Evolutionary conservation across 2,888 invertebrate species (phyloP).

Genomic region (Gymnocheta viridis): DNA sequence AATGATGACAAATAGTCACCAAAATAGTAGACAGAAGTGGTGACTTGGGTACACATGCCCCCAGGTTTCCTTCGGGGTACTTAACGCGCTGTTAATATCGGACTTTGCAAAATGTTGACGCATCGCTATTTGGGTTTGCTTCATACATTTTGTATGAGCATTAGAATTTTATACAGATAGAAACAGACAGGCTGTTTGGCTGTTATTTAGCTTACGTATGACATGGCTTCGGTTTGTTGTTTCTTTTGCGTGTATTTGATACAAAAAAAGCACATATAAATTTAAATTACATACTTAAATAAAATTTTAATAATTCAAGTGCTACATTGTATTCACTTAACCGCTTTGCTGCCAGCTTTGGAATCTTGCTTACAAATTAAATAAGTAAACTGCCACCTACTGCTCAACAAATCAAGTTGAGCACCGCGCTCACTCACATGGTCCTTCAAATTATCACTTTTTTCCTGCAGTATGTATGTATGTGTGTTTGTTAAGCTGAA

Average conservation of each 20-base stretch:
- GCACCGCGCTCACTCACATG: slow-evolving; percentile 9
- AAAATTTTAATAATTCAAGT: slow-evolving; percentile 36
- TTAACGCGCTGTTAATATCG: no score
- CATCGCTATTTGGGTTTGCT: no score
- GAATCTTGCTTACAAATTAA: not conserved
- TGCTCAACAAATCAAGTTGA: slow-evolving; percentile 31
- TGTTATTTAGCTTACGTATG: no score
- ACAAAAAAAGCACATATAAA: not conserved
- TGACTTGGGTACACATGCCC: no score
- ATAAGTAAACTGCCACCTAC: slow-evolving; percentile 24
- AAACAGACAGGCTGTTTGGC: no score
- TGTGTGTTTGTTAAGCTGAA: not conserved
- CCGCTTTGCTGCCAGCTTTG: not conserved
- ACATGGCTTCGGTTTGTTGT: no score
- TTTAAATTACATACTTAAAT: slow-evolving; percentile 22
- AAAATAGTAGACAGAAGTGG: no score
- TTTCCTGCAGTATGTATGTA: not conserved
- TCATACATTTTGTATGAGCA: no score
- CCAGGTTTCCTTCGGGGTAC: no score
- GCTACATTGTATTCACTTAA: not conserved
- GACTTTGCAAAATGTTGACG: no score
- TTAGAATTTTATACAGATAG: no score
- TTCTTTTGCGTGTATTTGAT: not conserved
- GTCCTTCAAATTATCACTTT: not conserved
- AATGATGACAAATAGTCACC: no score